Percentiles rank a stretch among this genome's conserved stretches.
Evolutionary conservation across 1,140 invertebrate species (phyloP).

Genomic region (Diachasma alloeum): DNA sequence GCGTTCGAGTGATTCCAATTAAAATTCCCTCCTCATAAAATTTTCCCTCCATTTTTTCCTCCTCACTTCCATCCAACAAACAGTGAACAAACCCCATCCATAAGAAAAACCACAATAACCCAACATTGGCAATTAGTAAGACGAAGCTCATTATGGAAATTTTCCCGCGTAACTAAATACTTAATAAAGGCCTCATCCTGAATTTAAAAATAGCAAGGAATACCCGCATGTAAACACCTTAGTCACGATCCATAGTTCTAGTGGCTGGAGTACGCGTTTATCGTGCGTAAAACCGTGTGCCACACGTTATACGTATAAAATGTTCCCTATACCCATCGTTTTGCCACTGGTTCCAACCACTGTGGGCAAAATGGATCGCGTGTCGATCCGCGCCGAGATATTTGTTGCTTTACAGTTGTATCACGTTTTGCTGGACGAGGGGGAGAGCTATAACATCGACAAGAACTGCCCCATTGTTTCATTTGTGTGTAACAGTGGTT

Average conservation of each 20-base stretch:
- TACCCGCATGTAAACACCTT: conserved; percentile 16
- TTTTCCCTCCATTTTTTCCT: not conserved
- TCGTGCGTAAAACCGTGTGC: not conserved
- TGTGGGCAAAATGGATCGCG: conserved; percentile 48
- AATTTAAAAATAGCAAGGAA: conserved; percentile 21
- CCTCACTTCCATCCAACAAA: not conserved
- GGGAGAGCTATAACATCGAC: conserved; percentile 48
- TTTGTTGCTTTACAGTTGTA: conserved; percentile 62
- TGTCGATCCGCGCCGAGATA: conserved; percentile 61
- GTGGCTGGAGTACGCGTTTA: not conserved
- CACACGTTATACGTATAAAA: not conserved
- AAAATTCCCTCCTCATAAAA: no score
- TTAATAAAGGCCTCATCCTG: conserved; percentile 21
- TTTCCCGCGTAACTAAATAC: conserved; percentile 11
- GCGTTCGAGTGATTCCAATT: no score
- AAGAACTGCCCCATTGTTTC: conserved; percentile 5
- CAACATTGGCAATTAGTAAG: conserved; percentile 18
- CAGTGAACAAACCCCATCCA: not conserved
- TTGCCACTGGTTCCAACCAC: not conserved
- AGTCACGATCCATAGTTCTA: conserved; percentile 8
- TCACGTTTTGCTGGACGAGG: conserved; percentile 44
- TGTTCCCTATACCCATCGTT: not conserved
- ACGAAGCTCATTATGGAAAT: conserved; percentile 19
- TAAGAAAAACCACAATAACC: not conserved
- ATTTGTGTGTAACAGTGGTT: not conserved